A percentile compares a stretch with the other conserved stretches of the same genome.
phyloP scores from a whole-genome alignment of 2,888 invertebrate genomes.

The Mimas tiliae region DNA sequence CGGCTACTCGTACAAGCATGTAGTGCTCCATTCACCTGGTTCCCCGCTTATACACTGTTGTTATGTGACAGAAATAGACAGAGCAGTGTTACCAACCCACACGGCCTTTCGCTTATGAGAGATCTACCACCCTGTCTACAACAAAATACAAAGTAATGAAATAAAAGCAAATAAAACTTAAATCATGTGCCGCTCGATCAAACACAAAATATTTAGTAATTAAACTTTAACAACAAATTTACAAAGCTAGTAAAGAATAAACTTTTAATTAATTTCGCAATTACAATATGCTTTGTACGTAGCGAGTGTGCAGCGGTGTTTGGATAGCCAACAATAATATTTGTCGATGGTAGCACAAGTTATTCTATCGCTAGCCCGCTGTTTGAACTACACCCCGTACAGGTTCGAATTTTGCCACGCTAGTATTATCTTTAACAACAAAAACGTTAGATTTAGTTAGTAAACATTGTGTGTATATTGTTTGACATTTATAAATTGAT shows the following conservation, averaged over 20 bases:
- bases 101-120: too few species aligned
- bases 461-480: not conserved
- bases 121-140: not conserved
- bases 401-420: not conserved
- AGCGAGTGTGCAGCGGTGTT: slow-evolving; percentile 46
- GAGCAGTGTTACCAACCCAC: too few species aligned
- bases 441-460: not conserved
- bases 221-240: slow-evolving; percentile 8
- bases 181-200: not conserved
- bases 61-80: too few species aligned
- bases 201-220: not conserved
- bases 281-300: slow-evolving; percentile 39
- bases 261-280: slow-evolving; percentile 59
- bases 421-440: not conserved
- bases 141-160: not conserved
- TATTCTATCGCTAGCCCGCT: slow-evolving; percentile 43
- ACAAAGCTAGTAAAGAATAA: slow-evolving; percentile 30
- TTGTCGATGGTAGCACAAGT: slow-evolving; percentile 54
- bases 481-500: too few species aligned
- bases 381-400: slow-evolving; percentile 8
- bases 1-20: too few species aligned
- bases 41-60: too few species aligned
- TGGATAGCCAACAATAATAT: slow-evolving; percentile 63
- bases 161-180: not conserved
- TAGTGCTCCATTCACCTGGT: too few species aligned